Percentiles rank a stretch among this genome's conserved stretches.
Evolutionary conservation across 2,113 vertebrate species (phyloP).

Genomic region (Corapipo altera): DNA sequence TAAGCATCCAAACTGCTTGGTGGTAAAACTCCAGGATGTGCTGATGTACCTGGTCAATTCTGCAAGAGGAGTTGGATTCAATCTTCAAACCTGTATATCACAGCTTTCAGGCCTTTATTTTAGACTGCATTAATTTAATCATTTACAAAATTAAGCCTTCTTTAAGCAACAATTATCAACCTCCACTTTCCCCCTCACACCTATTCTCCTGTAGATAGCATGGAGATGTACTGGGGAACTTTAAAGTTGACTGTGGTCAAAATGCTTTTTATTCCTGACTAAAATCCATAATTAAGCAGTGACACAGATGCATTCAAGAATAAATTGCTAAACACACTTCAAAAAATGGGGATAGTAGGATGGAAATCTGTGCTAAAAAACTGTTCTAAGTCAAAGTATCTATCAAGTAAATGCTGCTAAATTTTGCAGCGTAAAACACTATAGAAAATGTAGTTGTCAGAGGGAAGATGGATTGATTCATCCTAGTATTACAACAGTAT

Average conservation of each 20-base stretch:
- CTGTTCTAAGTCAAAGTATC: not conserved
- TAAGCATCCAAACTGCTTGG: not conserved
- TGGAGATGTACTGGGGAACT: not conserved
- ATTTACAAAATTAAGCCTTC: not conserved
- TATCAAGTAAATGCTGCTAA: not conserved
- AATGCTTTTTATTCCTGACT: not conserved
- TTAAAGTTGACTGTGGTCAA: not conserved
- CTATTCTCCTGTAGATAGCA: not conserved
- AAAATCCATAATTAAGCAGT: not conserved
- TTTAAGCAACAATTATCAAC: not conserved
- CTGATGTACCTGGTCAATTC: not conserved
- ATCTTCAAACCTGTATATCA: not conserved
- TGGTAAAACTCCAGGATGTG: not conserved
- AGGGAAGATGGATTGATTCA: not conserved
- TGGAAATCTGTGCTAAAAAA: not conserved
- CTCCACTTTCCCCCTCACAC: not conserved
- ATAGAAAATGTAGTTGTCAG: not conserved
- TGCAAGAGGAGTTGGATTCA: not conserved
- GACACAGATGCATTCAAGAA: not conserved
- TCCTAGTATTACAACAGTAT: not conserved
- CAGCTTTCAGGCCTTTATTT: not conserved
- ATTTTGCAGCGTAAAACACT: not conserved
- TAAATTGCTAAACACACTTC: not conserved
- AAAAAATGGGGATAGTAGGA: not conserved
- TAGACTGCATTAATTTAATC: fast-evolving